Base-by-base conservation (phyloP, 2,888 invertebrate species). In the Doris montereyensis region DNA sequence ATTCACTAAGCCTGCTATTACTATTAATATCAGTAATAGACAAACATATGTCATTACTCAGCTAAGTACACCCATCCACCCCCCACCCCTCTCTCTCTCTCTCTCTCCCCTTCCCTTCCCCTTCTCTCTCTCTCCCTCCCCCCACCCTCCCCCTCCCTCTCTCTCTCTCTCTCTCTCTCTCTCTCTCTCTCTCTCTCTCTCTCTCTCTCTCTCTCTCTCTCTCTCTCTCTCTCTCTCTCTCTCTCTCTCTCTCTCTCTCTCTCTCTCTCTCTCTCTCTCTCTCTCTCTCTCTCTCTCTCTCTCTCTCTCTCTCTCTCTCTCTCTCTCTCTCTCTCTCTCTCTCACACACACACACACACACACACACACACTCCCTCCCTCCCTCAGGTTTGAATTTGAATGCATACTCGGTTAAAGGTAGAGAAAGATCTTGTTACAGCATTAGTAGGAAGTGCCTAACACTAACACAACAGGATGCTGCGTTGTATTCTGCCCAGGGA, bases 181-280 rank as follows among this genome's bases (percentile, higher is more conserved):
- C 74, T 57, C 74, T 74, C 57, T 30, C 60, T 74, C 60, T 35
- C 73, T 35, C 58, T 73, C 57, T 86, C 83, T 89, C 91, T 79
- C 87, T 90, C 77, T 91, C 92, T 84, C 90, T 91, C 68, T 85
- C 82, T 81, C 93, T 93, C 80, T 95, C 58, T 58, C 10, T 58
- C 58, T 58, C 58, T 58, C 3, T 58, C 58, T 58, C 58, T 58
- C 58, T 58, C 3, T 8, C 58, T 58, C 58, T 58, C 3, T 58
- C 58, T 58, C 58, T 58, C 58, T 93, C 90, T 96, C 96, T 89
- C 96, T 96, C 26, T 95, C 94, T 78, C 95, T 93, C 83, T 96
- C 95, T 86, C 95, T 94, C 91, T 97, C 96, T 70, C 97, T 90
- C 72, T 95, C 94, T 83, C 96, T 95, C 88, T 95, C 97, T 89